Evolutionary conservation across 2,888 invertebrate genomes (phyloP).

Genomic region (Epinotia ramella): DNA sequence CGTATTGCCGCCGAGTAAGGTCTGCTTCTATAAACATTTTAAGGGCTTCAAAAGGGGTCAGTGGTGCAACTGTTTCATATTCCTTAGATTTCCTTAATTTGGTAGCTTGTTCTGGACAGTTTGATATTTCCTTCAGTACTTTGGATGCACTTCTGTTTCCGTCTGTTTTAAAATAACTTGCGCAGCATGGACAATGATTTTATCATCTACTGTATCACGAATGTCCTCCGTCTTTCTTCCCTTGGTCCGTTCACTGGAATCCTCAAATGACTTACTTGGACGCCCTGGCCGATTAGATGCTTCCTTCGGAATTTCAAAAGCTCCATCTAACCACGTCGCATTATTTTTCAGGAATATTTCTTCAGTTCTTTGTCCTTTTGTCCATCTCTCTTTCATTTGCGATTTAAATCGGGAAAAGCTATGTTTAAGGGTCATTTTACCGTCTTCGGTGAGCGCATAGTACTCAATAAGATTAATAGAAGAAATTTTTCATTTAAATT

Average conservation of each 20-base stretch:
- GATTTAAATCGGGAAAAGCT: no score
- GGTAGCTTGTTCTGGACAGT: neutral
- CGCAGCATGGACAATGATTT: slow-evolving; percentile 3
- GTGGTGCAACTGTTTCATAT: neutral
- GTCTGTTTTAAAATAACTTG: slow-evolving; percentile 6
- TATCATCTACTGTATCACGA: neutral
- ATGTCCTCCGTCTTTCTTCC: slow-evolving; percentile 3
- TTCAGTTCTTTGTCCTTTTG: no score
- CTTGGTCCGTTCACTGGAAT: slow-evolving; percentile 1
- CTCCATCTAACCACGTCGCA: no score
- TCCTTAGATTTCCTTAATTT: neutral
- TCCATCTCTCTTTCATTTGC: no score
- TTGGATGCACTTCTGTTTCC: neutral
- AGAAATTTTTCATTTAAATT: no score
- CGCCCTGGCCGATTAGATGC: neutral
- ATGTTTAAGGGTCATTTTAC: no score
- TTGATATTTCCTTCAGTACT: neutral
- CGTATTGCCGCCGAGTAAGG: no score
- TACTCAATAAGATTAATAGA: no score
- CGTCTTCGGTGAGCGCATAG: no score
- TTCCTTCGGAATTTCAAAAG: neutral
- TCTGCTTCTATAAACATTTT: no score
- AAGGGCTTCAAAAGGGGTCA: no score
- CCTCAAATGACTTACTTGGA: slow-evolving; percentile 13
- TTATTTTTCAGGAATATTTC: no score